A percentile compares a stretch with the other conserved stretches of the same genome.
phyloP scores from a whole-genome alignment of 2,797 vertebrate genomes.

The Eremophila alpestris region DNA sequence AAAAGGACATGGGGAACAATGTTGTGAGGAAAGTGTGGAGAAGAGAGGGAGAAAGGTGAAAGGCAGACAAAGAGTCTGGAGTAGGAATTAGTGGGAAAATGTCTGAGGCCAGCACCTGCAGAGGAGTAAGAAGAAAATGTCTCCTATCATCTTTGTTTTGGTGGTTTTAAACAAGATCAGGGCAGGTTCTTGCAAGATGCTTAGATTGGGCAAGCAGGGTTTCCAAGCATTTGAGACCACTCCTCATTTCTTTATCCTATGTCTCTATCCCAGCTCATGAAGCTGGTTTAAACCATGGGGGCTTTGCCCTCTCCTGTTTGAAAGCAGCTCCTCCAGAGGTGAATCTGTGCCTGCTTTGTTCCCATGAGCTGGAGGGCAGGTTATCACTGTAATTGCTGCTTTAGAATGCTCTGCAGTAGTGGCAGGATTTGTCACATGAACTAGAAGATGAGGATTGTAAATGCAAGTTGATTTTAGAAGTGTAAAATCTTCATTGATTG shows the following conservation, averaged over 20 bases:
- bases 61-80: not conserved
- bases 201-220: not conserved
- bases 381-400: not conserved
- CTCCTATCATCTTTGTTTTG: not conserved
- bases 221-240: not conserved
- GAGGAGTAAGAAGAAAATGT: not conserved
- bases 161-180: not conserved
- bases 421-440: not conserved
- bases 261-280: not conserved
- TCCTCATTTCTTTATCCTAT: not conserved
- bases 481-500: not conserved
- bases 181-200: not conserved
- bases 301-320: not conserved
- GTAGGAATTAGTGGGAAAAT: not conserved
- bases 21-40: not conserved
- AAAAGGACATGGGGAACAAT: not conserved
- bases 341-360: rapidly evolving
- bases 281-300: not conserved
- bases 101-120: not conserved
- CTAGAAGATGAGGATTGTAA: not conserved
- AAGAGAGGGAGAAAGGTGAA: not conserved
- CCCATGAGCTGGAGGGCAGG: not conserved
- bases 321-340: not conserved
- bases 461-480: not conserved
- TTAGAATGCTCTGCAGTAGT: not conserved